Percentiles rank a stretch among this genome's conserved stretches.
These are phyloP conservation scores for Kryphioiulus occultus DNA, from an alignment of 2,888 invertebrate species.

Conservation along the genomic window DNA sequence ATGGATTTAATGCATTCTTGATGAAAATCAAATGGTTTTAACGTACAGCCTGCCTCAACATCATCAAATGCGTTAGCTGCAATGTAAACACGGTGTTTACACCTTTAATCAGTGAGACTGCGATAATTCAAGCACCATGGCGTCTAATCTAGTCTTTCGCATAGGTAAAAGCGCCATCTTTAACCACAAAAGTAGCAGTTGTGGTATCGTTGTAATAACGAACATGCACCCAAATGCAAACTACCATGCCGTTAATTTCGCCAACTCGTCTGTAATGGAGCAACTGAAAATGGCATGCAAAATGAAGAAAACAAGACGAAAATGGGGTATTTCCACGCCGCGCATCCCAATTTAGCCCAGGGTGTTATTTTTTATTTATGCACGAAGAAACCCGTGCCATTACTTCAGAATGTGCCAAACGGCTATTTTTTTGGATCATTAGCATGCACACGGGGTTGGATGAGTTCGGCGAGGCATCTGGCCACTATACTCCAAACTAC, in stretches of 20 bases:
- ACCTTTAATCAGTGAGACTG: not conserved
- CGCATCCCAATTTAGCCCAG: not conserved
- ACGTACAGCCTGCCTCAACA: too few relatives aligned
- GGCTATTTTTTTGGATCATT: not conserved
- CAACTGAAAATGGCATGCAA: not conserved
- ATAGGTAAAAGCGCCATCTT: not conserved
- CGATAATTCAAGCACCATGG: not conserved
- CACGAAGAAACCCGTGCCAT: conserved; percentile 20
- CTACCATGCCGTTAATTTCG: not conserved
- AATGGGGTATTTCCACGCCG: not conserved
- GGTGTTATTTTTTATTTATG: not conserved
- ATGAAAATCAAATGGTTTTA: too few relatives aligned
- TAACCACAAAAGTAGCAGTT: not conserved
- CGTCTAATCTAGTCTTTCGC: not conserved
- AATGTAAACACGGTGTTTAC: not conserved
- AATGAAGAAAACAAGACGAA: not conserved
- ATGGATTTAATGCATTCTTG: too few relatives aligned
- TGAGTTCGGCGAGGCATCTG: conserved; percentile 30
- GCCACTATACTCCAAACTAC: conserved; percentile 35
- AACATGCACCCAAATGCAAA: not conserved
- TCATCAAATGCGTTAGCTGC: not conserved
- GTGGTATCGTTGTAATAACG: not conserved
- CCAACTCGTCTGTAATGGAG: not conserved
- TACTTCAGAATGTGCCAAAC: not conserved
- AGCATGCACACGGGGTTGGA: not conserved